These are phyloP conservation scores for Orchestes rusci DNA, from an alignment of 2,888 invertebrate species.

Conservation along the genomic window DNA sequence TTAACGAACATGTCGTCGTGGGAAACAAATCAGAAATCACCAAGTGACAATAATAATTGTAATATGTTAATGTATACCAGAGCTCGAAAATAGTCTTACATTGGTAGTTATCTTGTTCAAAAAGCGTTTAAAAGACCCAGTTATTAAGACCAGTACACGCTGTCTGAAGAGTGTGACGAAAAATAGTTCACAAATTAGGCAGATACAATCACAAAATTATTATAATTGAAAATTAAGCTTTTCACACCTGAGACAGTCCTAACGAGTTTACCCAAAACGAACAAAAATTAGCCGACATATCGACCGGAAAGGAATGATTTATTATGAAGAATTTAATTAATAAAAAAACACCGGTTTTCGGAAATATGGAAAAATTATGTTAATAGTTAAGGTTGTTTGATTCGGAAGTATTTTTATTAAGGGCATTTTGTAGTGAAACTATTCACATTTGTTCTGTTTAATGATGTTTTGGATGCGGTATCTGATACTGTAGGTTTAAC, in stretches of 20 bases:
- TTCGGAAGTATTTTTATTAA: constrained; percentile 11
- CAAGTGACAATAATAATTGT: too few species aligned
- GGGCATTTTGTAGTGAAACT: too few species aligned
- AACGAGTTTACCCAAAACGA: constrained; percentile 19
- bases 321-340: constrained; percentile 19
- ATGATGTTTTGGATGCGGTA: too few species aligned
- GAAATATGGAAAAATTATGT: constrained; percentile 22
- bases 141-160: too few species aligned
- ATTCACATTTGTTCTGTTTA: too few species aligned
- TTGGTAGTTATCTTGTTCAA: too few species aligned
- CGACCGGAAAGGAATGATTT: constrained; percentile 21
- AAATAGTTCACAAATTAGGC: constrained; percentile 13
- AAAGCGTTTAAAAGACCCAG: too few species aligned
- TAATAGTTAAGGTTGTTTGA: constrained; percentile 13
- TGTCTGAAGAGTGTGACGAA: constrained; percentile 16
- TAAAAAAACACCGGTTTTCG: constrained; percentile 13
- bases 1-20: too few species aligned
- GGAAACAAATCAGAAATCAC: too few species aligned
- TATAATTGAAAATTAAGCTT: constrained; percentile 21
- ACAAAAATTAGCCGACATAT: constrained; percentile 16
- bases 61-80: too few species aligned
- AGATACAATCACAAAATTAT: constrained; percentile 20
- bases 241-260: constrained; percentile 17
- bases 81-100: too few species aligned
- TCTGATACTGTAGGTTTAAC: too few species aligned